Percentiles rank a stretch among this genome's conserved stretches.
Evolutionary conservation across 2,888 invertebrate species (phyloP).

Genomic region (Nipponacmea schrenckii): DNA sequence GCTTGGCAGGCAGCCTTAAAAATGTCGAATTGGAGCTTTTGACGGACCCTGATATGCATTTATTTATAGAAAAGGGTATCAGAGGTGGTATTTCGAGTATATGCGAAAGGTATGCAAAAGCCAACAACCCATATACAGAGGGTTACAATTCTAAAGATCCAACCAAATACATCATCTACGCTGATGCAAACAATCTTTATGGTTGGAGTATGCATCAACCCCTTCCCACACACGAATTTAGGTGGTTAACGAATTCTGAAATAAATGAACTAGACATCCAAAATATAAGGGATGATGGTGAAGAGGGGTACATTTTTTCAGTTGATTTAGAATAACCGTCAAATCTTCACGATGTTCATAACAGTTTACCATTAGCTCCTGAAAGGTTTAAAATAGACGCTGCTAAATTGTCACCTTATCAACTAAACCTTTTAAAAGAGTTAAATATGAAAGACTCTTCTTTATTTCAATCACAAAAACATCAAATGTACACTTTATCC

Average conservation of each 20-base stretch:
- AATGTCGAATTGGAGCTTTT: slow-evolving; percentile 48
- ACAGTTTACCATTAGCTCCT: slow-evolving; percentile 54
- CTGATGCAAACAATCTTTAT: slow-evolving; percentile 27
- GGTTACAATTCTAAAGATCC: slow-evolving; percentile 2
- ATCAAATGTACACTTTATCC: too few species aligned
- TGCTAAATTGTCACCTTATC: slow-evolving; percentile 21
- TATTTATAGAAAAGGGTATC: slow-evolving; percentile 35
- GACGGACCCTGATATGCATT: slow-evolving; percentile 43
- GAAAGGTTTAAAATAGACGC: slow-evolving; percentile 31
- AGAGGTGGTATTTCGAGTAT: slow-evolving; percentile 37
- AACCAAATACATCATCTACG: slow-evolving; percentile 12
- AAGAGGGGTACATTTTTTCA: slow-evolving; percentile 63
- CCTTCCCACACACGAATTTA: slow-evolving; percentile 45
- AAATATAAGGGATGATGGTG: not conserved
- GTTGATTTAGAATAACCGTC: slow-evolving; percentile 67
- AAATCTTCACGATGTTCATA: slow-evolving; percentile 59
- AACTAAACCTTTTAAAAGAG: not conserved
- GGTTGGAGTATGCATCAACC: slow-evolving; percentile 39
- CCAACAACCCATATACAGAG: slow-evolving; percentile 49
- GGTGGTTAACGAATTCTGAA: slow-evolving; percentile 29
- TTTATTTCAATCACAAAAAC: too few species aligned
- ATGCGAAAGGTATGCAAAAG: slow-evolving; percentile 45
- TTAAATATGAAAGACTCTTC: slow-evolving; percentile 27
- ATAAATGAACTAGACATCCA: not conserved
- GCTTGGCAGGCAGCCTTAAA: slow-evolving; percentile 32